A percentile compares a stretch with the other conserved stretches of the same genome.
These are phyloP conservation scores for Ephydatia muelleri DNA, from an alignment of 37 sponge, comb jelly and placozoan species.

Conservation along the genomic window DNA sequence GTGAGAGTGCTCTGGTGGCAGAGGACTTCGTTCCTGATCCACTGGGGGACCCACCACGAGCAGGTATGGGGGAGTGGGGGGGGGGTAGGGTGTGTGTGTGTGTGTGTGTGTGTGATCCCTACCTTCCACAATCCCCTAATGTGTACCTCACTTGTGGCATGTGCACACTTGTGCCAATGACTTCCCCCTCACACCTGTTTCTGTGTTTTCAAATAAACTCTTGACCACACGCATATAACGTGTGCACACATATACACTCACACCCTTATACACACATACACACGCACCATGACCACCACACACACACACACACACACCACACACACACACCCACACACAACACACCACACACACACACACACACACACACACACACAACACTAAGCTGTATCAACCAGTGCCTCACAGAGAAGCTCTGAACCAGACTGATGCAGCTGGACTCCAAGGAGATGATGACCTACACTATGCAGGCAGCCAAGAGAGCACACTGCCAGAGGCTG, in stretches of 20 bases:
- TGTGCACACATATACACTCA: background rate
- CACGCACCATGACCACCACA: too few relatives aligned
- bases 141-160: background rate
- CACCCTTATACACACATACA: background rate
- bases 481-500: conserved; percentile 87
- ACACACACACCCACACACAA: too few relatives aligned
- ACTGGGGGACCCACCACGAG: conserved; percentile 13
- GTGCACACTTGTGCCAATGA: background rate
- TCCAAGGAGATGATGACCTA: conserved; percentile 85
- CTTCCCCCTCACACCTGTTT: background rate
- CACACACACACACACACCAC: too few relatives aligned
- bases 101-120: background rate
- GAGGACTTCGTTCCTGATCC: conserved; percentile 92
- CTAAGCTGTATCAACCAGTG: background rate
- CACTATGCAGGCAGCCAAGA: conserved; percentile 94
- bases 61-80: background rate
- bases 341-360: too few relatives aligned
- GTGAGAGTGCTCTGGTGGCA: conserved; percentile 71
- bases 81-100: too few relatives aligned
- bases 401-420: background rate
- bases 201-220: too few relatives aligned
- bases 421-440: conserved; percentile 46
- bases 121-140: background rate
- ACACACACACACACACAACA: background rate
- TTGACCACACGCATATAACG: background rate